Percentiles rank a stretch among this genome's conserved stretches.
Evolutionary conservation across 2,888 invertebrate species (phyloP).

Genomic region (Arrhopalites spinosus): DNA sequence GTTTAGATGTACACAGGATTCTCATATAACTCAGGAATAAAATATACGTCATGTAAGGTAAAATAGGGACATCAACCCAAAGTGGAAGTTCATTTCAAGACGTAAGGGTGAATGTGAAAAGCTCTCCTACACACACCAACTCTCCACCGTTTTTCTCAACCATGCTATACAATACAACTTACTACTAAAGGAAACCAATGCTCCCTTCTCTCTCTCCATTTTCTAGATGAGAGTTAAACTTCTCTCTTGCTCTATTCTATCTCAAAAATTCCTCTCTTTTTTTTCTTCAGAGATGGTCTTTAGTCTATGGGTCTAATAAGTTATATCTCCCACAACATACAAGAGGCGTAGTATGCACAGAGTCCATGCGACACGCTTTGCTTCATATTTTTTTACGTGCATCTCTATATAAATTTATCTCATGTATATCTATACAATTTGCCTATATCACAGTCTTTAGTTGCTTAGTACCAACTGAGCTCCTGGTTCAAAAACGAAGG

Average conservation of each 20-base stretch:
- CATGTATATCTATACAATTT: no score
- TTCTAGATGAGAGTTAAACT: not conserved
- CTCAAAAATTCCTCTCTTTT: conserved; percentile 2
- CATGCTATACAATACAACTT: not conserved
- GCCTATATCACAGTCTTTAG: no score
- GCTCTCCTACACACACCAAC: not conserved
- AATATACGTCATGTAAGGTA: not conserved
- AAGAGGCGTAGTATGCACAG: no score
- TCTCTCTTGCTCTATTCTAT: not conserved
- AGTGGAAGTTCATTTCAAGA: conserved; percentile 7
- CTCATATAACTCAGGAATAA: no score
- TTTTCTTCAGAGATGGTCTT: not conserved
- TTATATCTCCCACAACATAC: no score
- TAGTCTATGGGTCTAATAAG: no score
- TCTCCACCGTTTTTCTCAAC: conserved; percentile 6
- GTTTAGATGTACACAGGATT: no score
- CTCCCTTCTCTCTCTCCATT: not conserved
- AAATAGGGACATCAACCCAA: conserved; percentile 17
- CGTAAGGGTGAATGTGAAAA: conserved; percentile 3
- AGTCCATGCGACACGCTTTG: no score
- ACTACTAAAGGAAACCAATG: not conserved
- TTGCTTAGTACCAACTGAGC: no score
- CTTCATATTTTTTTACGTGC: no score
- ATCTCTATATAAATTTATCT: no score
- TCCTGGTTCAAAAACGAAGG: no score